A percentile compares a stretch with the other conserved stretches of the same genome.
Evolutionary conservation across 2,797 vertebrate species (phyloP).

Genomic region (Pseudochirops corinnae): DNA sequence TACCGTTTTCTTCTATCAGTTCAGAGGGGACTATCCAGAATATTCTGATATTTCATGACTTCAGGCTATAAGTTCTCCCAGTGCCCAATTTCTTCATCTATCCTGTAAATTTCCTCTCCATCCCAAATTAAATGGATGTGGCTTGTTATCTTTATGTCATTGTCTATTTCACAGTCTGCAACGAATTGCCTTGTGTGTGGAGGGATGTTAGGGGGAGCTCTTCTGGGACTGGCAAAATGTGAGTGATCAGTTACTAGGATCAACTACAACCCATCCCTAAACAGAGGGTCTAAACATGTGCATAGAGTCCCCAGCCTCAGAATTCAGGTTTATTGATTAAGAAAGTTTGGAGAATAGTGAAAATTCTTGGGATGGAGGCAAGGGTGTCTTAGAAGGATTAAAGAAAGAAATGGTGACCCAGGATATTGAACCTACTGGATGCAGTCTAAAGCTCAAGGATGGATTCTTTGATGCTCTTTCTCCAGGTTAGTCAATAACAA

Average conservation of each 20-base stretch:
- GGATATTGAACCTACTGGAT: not conserved
- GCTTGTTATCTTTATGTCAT: not conserved
- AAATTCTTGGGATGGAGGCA: not conserved
- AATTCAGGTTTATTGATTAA: not conserved
- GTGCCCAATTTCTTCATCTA: not conserved
- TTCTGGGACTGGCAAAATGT: too few species aligned
- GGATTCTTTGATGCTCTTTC: not conserved
- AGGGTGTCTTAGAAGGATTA: not conserved
- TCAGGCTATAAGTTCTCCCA: not conserved
- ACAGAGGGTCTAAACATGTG: not conserved
- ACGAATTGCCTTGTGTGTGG: not conserved
- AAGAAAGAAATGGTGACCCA: not conserved
- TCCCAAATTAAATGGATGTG: not conserved
- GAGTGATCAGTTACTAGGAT: too few species aligned
- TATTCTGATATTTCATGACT: not conserved
- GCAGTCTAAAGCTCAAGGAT: not conserved
- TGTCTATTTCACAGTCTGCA: not conserved
- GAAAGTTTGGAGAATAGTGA: not conserved
- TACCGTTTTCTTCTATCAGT: not conserved
- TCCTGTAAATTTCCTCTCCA: not conserved
- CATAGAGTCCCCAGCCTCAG: not conserved
- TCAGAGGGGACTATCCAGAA: not conserved
- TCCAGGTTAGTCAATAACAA: not conserved
- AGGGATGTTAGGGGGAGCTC: not conserved
- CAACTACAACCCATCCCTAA: not conserved